phyloP scores from a whole-genome alignment of 2,113 vertebrate genomes.

The Chrysochloris asiatica region DNA sequence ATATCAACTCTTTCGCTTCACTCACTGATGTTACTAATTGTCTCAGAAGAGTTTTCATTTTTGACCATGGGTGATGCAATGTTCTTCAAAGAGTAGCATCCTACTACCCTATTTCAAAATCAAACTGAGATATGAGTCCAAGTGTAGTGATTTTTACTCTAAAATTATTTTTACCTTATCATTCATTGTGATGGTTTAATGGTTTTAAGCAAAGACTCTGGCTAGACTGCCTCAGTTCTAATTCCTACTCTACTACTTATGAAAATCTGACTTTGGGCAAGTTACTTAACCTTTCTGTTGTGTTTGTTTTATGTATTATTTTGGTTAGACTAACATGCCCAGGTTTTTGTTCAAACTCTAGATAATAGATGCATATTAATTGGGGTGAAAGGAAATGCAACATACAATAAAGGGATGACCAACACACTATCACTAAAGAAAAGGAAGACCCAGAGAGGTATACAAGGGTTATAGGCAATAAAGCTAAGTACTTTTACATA shows the following conservation, averaged over 20 bases:
- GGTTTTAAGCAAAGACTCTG: not conserved
- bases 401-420: no score
- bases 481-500: no score
- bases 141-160: not conserved
- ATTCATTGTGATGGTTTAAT: not conserved
- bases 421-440: no score
- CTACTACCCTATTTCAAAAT: not conserved
- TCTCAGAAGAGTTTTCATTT: no score
- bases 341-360: no score
- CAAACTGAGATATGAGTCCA: not conserved
- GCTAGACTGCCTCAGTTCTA: not conserved
- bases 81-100: not conserved
- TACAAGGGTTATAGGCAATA: no score
- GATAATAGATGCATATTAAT: no score
- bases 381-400: no score
- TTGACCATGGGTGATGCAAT: not conserved
- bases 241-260: not conserved
- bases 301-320: no score
- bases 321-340: no score
- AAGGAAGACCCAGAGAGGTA: no score
- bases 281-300: no score
- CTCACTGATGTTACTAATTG: not conserved
- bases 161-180: not conserved
- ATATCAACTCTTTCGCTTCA: not conserved
- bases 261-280: not conserved